These are phyloP conservation scores for Alligator sinensis DNA, from an alignment of 2,113 vertebrate species.

Conservation along the genomic window DNA sequence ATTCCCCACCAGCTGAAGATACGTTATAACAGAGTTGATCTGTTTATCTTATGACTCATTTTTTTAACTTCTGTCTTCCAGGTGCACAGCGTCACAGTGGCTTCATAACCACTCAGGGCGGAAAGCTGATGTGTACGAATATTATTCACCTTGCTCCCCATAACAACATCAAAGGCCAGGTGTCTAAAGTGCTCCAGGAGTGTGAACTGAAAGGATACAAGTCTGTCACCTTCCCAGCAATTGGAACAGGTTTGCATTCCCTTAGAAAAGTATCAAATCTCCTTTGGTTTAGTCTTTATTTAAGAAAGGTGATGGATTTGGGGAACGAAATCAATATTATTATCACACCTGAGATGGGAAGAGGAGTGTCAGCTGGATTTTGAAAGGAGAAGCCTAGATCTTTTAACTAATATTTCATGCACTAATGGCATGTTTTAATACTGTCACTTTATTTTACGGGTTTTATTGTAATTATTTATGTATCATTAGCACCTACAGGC, in stretches of 20 bases:
- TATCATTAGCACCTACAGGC: neutral
- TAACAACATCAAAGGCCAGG: slow-evolving; percentile 60
- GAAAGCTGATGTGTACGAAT: slow-evolving; percentile 85
- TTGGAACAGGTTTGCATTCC: slow-evolving; percentile 88
- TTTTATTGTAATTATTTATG: neutral
- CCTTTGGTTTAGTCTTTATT: neutral
- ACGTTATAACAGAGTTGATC: neutral
- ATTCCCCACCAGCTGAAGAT: neutral
- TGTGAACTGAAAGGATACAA: slow-evolving; percentile 76
- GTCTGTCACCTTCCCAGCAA: slow-evolving; percentile 90
- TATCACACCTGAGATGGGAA: neutral
- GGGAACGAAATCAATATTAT: neutral
- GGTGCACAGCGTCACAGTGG: slow-evolving; percentile 65
- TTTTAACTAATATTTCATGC: neutral
- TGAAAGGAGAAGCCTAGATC: neutral
- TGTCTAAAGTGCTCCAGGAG: slow-evolving; percentile 79
- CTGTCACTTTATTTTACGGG: neutral
- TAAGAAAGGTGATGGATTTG: neutral
- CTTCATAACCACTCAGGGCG: slow-evolving; percentile 83
- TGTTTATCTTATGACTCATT: neutral
- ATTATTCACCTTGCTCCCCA: slow-evolving; percentile 85
- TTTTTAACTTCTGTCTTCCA: slow-evolving; percentile 66
- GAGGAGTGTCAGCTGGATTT: neutral
- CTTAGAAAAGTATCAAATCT: neutral
- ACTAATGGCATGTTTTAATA: neutral